These are phyloP conservation scores for Teleogryllus occipitalis DNA, from an alignment of 1,140 invertebrate genomes.

Conservation along the genomic window DNA sequence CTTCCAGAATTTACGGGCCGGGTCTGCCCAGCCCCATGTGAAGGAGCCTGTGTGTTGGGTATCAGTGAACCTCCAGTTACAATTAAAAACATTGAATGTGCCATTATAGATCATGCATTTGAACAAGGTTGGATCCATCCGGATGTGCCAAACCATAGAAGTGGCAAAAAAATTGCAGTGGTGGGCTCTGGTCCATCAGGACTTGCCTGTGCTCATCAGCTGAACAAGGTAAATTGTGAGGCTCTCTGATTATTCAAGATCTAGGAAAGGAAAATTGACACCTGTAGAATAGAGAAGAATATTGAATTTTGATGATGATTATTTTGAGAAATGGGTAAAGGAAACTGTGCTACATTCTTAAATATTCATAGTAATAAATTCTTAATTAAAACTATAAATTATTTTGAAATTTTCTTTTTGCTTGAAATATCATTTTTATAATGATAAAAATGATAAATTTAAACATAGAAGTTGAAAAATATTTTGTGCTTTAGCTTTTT, in stretches of 20 bases:
- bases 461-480: neutral
- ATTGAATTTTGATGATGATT: no score
- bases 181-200: constrained; percentile 94
- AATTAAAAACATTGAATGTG: constrained; percentile 98
- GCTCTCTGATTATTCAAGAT: no score
- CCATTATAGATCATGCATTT: constrained; percentile 97
- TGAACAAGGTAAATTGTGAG: constrained; percentile 67
- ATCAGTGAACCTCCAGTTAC: constrained; percentile 95
- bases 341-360: no score
- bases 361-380: no score
- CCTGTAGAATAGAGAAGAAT: no score
- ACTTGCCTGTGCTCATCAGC: constrained; percentile 90
- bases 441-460: neutral
- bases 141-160: constrained; percentile 60
- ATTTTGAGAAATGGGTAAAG: no score
- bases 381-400: no score
- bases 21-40: constrained; percentile 97
- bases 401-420: neutral
- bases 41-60: constrained; percentile 94
- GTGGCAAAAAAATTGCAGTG: constrained; percentile 83
- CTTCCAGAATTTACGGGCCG: constrained; percentile 90
- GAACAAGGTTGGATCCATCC: constrained; percentile 92
- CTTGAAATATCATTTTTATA: neutral
- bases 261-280: no score
- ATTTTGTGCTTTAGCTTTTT: neutral